Percentiles rank a stretch among this genome's conserved stretches.
phyloP scores from a whole-genome alignment of 2,888 invertebrate genomes.

The Xanthia icteritia region DNA sequence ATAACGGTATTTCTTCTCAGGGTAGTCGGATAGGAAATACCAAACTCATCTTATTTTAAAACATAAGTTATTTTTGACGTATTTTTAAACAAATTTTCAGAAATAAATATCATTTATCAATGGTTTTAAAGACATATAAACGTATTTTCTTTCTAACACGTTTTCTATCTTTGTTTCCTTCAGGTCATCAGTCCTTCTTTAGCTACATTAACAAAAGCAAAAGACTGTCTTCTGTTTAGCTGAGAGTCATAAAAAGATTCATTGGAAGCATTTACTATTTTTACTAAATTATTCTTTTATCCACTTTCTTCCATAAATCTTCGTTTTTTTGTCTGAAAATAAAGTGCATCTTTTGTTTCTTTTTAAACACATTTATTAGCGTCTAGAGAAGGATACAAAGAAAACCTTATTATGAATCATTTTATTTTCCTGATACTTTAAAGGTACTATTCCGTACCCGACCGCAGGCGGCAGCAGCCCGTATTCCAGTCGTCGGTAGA shows the following conservation, averaged over 20 bases:
- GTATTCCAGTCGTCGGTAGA: too few species aligned
- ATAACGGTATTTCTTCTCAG: too few species aligned
- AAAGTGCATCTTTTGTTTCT: slow-evolving; percentile 11
- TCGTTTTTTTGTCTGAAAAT: slow-evolving; percentile 17
- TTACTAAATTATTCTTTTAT: not conserved
- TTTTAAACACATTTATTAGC: slow-evolving; percentile 14
- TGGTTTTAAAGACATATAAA: too few species aligned
- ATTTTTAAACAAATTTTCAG: too few species aligned
- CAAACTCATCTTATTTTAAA: too few species aligned
- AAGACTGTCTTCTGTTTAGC: not conserved
- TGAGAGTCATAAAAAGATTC: slow-evolving; percentile 2
- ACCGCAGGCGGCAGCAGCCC: too few species aligned
- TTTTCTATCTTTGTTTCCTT: too few species aligned
- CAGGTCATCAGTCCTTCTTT: not conserved
- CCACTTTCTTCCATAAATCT: slow-evolving; percentile 8
- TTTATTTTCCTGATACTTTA: not conserved
- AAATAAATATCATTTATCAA: too few species aligned
- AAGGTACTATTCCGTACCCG: too few species aligned
- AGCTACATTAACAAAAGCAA: not conserved
- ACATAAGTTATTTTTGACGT: too few species aligned
- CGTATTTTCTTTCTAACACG: too few species aligned
- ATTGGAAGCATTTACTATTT: not conserved
- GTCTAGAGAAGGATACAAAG: not conserved
- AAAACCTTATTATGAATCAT: not conserved
- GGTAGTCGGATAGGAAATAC: too few species aligned